A percentile compares a stretch with the other conserved stretches of the same genome.
Evolutionary conservation across 2,888 invertebrate species (phyloP).

Genomic region (Dichetophora obliterata): DNA sequence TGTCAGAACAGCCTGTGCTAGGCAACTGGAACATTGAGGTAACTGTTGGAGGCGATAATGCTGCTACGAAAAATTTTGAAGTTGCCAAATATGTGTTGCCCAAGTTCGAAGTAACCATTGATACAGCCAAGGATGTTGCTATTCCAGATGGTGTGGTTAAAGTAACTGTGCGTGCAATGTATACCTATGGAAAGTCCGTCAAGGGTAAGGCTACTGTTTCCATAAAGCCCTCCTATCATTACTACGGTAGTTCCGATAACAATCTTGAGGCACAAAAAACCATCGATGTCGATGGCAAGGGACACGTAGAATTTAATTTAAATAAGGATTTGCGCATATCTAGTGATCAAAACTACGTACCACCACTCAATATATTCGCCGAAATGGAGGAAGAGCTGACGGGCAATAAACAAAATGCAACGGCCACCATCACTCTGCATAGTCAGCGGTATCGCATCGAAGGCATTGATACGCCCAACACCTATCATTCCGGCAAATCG

Average conservation of each 20-base stretch:
- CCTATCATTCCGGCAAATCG: constrained; percentile 88
- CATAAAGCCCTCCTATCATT: constrained; percentile 70
- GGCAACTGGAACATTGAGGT: constrained; percentile 90
- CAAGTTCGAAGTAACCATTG: constrained; percentile 90
- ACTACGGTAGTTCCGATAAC: constrained; percentile 31
- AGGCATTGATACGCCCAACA: constrained; percentile 83
- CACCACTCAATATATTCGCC: constrained; percentile 76
- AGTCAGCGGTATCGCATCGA: constrained; percentile 81
- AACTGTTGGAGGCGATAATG: constrained; percentile 69
- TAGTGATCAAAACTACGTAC: constrained; percentile 38
- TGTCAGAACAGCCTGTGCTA: constrained; percentile 86
- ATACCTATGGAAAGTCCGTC: constrained; percentile 87
- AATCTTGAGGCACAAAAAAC: constrained; percentile 81
- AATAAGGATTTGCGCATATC: constrained; percentile 72
- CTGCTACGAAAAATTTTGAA: constrained; percentile 66
- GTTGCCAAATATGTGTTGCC: constrained; percentile 93
- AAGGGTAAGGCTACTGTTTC: constrained; percentile 86
- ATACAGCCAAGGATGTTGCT: constrained; percentile 85
- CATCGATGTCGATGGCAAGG: constrained; percentile 75
- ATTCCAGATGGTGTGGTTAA: constrained; percentile 83
- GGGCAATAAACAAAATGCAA: constrained; percentile 81
- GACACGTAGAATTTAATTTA: constrained; percentile 82
- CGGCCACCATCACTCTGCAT: constrained; percentile 81
- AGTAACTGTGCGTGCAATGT: constrained; percentile 46
- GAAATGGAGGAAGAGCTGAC: constrained; percentile 92